phyloP scores from a whole-genome alignment of 2,113 vertebrate genomes.

The Microtus ochrogaster region DNA sequence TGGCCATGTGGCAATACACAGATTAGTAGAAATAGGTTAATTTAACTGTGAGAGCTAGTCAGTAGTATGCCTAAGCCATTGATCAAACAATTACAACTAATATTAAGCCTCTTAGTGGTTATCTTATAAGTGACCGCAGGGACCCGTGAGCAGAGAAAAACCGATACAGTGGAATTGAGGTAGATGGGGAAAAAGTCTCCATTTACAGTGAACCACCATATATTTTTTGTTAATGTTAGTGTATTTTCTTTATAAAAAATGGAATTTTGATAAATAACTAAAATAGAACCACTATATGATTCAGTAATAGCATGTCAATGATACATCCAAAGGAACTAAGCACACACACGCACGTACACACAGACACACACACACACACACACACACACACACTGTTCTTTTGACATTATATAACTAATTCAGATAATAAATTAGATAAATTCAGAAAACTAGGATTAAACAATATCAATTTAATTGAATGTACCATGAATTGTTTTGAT shows the following conservation, averaged over 20 bases:
- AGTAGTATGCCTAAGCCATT: too few relatives aligned
- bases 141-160: too few relatives aligned
- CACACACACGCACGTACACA: too few relatives aligned
- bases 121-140: too few relatives aligned
- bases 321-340: neutral
- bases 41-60: too few relatives aligned
- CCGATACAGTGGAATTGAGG: too few relatives aligned
- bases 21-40: too few relatives aligned
- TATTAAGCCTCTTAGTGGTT: too few relatives aligned
- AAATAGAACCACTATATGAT: neutral
- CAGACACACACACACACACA: neutral
- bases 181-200: too few relatives aligned
- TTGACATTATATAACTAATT: slow-evolving; percentile 23
- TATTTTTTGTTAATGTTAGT: neutral
- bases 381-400: neutral
- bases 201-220: too few relatives aligned
- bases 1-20: too few relatives aligned
- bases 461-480: neutral
- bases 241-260: neutral
- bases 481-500: slow-evolving; percentile 21
- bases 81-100: too few relatives aligned
- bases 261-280: neutral
- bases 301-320: neutral
- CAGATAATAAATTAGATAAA: neutral
- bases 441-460: neutral